These are phyloP conservation scores for Temnothorax longispinosus DNA, from an alignment of 1,140 invertebrate genomes.

Conservation along the genomic window DNA sequence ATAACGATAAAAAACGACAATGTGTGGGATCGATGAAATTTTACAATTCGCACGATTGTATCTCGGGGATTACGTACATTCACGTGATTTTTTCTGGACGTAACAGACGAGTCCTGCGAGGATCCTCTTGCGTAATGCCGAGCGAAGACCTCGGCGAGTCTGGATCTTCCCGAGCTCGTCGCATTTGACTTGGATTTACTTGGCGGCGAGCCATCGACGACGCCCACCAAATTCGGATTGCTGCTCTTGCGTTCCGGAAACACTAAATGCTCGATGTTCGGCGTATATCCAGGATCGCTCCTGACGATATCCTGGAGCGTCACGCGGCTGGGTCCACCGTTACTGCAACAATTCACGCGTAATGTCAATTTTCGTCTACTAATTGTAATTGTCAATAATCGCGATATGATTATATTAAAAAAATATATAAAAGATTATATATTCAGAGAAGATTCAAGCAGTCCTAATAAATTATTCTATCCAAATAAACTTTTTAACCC, in stretches of 20 bases:
- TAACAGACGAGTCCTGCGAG: constrained; percentile 78
- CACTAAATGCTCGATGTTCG: constrained; percentile 87
- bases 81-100: constrained; percentile 80
- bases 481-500: not conserved
- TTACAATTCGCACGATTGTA: not conserved
- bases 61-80: constrained; percentile 72
- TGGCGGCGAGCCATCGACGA: constrained; percentile 74
- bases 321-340: constrained; percentile 77
- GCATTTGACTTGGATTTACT: constrained; percentile 77
- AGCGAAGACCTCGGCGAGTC: constrained; percentile 86
- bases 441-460: not conserved
- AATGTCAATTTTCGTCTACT: not conserved
- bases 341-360: constrained; percentile 71
- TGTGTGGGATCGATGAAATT: not conserved
- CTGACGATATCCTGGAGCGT: constrained; percentile 83
- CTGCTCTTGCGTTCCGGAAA: constrained; percentile 85
- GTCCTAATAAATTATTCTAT: not conserved
- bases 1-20: not conserved
- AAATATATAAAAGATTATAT: not conserved
- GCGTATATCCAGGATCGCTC: constrained; percentile 86
- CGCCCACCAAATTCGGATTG: constrained; percentile 81
- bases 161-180: constrained; percentile 77
- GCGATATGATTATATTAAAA: not conserved
- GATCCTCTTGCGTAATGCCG: constrained; percentile 78
- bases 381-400: not conserved